A percentile compares a stretch with the other conserved stretches of the same genome.
phyloP scores from a whole-genome alignment of 2,113 vertebrate species.

The Monopterus albus region DNA sequence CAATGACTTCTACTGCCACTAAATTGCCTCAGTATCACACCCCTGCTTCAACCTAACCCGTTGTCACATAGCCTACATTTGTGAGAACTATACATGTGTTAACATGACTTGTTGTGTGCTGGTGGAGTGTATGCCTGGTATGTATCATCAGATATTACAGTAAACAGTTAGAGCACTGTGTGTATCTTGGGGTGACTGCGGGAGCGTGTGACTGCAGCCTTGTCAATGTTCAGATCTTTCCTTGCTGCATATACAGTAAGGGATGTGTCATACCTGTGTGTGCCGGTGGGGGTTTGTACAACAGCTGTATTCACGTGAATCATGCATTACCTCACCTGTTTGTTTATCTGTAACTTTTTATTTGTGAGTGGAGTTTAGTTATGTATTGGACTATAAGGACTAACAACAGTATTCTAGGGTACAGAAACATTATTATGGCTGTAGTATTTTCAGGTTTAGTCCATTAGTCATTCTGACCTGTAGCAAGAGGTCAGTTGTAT shows the following conservation, averaged over 20 bases:
- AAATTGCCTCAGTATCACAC: conserved; percentile 1
- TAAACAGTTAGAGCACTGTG: conserved; percentile 1
- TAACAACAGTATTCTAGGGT: not conserved
- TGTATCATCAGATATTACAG: conserved; percentile 56
- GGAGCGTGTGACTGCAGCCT: conserved; percentile 29
- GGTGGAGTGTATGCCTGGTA: conserved; percentile 54
- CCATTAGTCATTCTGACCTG: not conserved
- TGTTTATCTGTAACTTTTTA: conserved; percentile 13
- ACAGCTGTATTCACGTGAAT: conserved; percentile 21
- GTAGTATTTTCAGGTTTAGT: not conserved
- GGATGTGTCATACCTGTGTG: conserved; percentile 23
- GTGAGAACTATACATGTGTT: conserved; percentile 80
- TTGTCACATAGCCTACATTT: conserved; percentile 58
- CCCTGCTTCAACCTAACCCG: not conserved
- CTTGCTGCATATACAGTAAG: conserved; percentile 22
- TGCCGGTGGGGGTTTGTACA: conserved; percentile 15
- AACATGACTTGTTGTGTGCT: conserved; percentile 81
- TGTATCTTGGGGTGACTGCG: conserved; percentile 22
- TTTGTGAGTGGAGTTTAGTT: not conserved
- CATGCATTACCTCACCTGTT: conserved; percentile 42
- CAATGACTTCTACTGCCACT: not conserved
- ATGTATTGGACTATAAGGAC: not conserved
- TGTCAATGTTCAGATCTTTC: conserved; percentile 16
- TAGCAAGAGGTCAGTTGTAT: not conserved
- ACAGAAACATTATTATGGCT: not conserved